Evolutionary conservation across 1,140 invertebrate species (phyloP).

Genomic region (Rhizoglyphus robini): DNA sequence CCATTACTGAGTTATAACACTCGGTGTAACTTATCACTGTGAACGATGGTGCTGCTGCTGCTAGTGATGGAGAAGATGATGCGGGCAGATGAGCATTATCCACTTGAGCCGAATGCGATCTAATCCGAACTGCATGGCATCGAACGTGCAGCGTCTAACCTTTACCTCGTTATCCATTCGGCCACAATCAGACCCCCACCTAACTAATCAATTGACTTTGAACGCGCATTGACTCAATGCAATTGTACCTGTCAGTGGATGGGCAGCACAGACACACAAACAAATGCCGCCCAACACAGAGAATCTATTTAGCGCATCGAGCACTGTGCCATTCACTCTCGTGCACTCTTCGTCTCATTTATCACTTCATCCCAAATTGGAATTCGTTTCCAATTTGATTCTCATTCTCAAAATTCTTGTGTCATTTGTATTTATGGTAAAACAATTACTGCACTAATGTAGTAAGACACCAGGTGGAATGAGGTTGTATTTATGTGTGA

Average conservation of each 20-base stretch:
- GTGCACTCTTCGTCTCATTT: no score
- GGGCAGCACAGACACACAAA: background rate
- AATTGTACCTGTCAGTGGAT: background rate
- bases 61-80: background rate
- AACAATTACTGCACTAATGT: no score
- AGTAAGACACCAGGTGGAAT: no score
- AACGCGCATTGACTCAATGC: background rate
- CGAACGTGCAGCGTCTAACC: background rate
- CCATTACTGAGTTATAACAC: conserved; percentile 11
- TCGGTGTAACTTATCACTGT: background rate
- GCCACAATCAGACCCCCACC: background rate
- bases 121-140: background rate
- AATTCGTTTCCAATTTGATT: background rate
- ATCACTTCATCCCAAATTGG: background rate
- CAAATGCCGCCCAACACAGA: conserved; percentile 4
- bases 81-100: background rate
- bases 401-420: no score
- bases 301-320: background rate
- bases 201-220: conserved; percentile 11
- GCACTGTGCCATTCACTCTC: no score
- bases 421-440: no score
- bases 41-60: background rate
- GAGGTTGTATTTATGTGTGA: no score
- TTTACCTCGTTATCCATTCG: conserved; percentile 3
- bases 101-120: background rate